These are phyloP conservation scores for Helostoma temminkii DNA, from an alignment of 2,797 vertebrate genomes.

Conservation along the genomic window DNA sequence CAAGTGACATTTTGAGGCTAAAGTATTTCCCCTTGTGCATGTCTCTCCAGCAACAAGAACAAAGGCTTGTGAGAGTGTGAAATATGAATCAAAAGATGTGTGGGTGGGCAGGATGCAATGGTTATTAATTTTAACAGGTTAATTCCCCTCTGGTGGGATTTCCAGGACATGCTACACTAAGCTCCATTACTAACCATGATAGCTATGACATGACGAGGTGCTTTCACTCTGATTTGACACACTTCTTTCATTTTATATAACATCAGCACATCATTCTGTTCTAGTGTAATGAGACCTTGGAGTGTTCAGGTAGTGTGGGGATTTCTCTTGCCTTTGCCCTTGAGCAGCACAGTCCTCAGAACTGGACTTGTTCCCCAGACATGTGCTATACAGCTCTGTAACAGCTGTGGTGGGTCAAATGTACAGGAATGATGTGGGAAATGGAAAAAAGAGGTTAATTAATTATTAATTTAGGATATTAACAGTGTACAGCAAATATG, in stretches of 20 bases:
- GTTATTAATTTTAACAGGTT: conserved; percentile 61
- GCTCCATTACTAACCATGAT: conserved; percentile 20
- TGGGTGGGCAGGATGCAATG: conserved; percentile 36
- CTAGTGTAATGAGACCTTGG: not conserved
- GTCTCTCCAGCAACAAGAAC: conserved; percentile 33
- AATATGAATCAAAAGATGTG: conserved; percentile 47
- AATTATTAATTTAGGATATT: no score
- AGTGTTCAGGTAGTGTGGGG: not conserved
- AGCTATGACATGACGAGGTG: conserved; percentile 9
- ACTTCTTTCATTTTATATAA: conserved; percentile 15
- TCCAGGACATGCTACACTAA: conserved; percentile 34
- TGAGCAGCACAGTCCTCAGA: not conserved
- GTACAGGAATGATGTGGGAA: not conserved
- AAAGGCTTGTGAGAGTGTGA: conserved; percentile 57
- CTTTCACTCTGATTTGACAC: conserved; percentile 17
- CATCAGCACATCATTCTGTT: conserved; percentile 2
- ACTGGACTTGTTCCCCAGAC: conserved; percentile 2
- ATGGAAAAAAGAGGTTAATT: no score
- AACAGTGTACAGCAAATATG: no score
- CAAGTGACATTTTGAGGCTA: conserved; percentile 72
- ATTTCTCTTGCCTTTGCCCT: not conserved
- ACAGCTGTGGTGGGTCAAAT: not conserved
- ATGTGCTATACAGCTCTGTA: not conserved
- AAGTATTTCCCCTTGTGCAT: conserved; percentile 55
- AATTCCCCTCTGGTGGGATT: conserved; percentile 44